Evolutionary conservation across 2,113 vertebrate species (phyloP), one percentile per base, ranked within the genome.

Genomic region (Talpa occidentalis): DNA sequence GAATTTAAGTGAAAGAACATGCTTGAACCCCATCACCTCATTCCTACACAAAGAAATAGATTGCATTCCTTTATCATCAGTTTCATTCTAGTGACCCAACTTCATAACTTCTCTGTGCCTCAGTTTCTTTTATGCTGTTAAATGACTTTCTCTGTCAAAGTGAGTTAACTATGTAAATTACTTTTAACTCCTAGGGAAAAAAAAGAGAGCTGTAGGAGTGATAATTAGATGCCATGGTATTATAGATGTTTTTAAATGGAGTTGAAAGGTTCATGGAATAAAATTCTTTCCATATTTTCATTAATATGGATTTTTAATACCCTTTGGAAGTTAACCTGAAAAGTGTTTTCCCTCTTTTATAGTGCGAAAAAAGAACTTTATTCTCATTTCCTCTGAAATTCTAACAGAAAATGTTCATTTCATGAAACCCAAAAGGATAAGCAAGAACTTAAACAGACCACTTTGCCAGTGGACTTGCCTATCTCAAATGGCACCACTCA

Each of bases 251-350:
- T 97, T 93, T 96, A 96, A 94, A 89, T 89, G 56, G 90, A 97
- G 97, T 97, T 97, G 93, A 97, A 97, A 96, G 87, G 94, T 97
- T 97, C 96, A 97, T 96, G 94, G 96, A 97, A 95, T 97, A 95
- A 96, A 92, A 92, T 85, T 94, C 42, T 87, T 97, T 88, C 96
- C 94, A 85, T 93, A 94, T 95, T 97, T 97, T 94, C 96, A 97
- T 97, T 97, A 97, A 97, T 97, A 97, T 97, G 96, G 94, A 97
- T 97, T 96, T 97, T 97, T 92, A 94, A 97, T 94, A 96, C 90
- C 80, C 74, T 95, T 94, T 96, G 96, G 93, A 97, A 97, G 62
- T 93, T 97, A 96, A 97, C 88, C 77, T 96, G 77, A 93, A 94
- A 94, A 92, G 56, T 82, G 32, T 66, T 81, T 93, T 90, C 47